Percentiles rank a stretch among this genome's conserved stretches.
Evolutionary conservation across 2,113 vertebrate genomes (phyloP).

Genomic region (Entosphenus tridentatus): DNA sequence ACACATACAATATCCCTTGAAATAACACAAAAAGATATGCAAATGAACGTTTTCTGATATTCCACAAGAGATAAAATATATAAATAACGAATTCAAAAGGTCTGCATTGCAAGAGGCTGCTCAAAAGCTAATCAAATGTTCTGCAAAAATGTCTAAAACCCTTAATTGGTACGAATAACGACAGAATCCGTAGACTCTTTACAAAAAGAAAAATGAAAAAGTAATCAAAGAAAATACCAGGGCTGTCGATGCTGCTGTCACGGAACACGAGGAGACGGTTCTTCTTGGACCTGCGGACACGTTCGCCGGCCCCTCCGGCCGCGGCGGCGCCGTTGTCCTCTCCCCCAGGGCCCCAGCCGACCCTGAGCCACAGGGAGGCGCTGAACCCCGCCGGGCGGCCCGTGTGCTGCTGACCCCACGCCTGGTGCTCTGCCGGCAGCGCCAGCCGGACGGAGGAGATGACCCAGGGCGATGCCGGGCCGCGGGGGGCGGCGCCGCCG

Average conservation of each 20-base stretch:
- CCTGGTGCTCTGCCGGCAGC: slow-evolving; percentile 58
- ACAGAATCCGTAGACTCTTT: background rate
- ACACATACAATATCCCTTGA: too few species aligned
- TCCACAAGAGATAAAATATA: background rate
- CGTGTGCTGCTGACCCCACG: slow-evolving; percentile 84
- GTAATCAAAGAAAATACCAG: slow-evolving; percentile 19
- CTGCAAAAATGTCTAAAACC: too few species aligned
- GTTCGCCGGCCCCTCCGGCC: slow-evolving; percentile 27
- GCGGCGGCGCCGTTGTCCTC: slow-evolving; percentile 12
- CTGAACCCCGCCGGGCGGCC: slow-evolving; percentile 87
- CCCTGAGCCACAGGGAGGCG: slow-evolving; percentile 51
- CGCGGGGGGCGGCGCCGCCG: slow-evolving; percentile 22
- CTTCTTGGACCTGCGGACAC: slow-evolving; percentile 11
- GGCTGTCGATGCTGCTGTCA: slow-evolving; percentile 23
- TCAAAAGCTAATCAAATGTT: too few species aligned
- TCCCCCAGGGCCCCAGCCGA: slow-evolving; percentile 20
- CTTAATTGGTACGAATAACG: too few species aligned
- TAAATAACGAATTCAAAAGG: background rate
- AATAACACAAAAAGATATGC: background rate
- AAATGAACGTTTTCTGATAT: background rate
- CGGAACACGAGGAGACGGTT: slow-evolving; percentile 14
- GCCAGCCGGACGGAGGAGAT: slow-evolving; percentile 61
- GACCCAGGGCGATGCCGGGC: slow-evolving; percentile 61
- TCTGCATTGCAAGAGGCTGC: too few species aligned
- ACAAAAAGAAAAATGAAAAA: background rate